Evolutionary conservation across 2,888 invertebrate species (phyloP).

Genomic region (Anoplius nigerrimus): DNA sequence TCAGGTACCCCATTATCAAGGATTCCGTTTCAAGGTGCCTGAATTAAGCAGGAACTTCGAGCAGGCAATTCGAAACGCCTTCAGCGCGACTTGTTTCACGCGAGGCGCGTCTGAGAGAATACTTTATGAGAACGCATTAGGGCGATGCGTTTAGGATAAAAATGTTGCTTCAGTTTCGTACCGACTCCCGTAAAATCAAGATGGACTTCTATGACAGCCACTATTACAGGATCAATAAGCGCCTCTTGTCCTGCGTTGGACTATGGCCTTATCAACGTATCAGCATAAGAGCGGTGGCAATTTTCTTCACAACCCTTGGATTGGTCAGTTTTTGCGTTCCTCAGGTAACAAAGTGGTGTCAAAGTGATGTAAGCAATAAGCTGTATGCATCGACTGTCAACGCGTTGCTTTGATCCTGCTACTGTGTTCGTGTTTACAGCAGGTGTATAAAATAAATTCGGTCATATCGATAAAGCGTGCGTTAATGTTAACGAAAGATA

Average conservation of each 20-base stretch:
- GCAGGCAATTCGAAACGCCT: no score
- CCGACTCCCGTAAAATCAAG: not conserved
- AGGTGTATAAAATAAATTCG: no score
- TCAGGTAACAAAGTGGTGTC: not conserved
- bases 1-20: not conserved
- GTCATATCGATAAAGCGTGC: no score
- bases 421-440: no score
- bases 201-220: conserved; percentile 26
- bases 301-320: conserved; percentile 4
- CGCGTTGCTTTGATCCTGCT: no score
- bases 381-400: no score
- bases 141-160: not conserved
- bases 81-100: not conserved
- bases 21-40: no score
- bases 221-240: conserved; percentile 26
- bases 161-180: not conserved
- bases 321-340: conserved; percentile 2
- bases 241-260: conserved; percentile 14
- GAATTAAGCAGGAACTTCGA: no score
- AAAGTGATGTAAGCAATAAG: no score
- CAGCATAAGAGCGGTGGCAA: not conserved
- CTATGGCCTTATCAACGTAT: conserved; percentile 26
- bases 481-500: no score
- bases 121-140: not conserved
- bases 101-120: not conserved